Percentiles rank a stretch among this genome's conserved stretches.
Conservation (phyloP, 2,797 vertebrate genomes). For the Iguana delicatissima region DNA sequence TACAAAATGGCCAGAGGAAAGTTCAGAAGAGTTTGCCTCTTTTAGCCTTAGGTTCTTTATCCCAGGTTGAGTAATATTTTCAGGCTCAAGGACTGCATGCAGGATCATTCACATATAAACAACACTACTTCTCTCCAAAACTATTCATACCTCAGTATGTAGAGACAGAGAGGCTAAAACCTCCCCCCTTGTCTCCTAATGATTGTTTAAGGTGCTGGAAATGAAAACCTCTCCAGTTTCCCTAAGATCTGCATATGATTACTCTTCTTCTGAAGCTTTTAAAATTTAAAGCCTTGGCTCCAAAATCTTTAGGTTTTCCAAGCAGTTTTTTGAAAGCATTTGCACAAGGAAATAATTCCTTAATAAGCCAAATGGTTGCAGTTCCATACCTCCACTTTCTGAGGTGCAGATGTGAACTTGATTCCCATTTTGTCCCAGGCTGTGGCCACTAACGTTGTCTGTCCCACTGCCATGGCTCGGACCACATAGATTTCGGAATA, state of each 20-base stretch:
- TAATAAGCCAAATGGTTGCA: not conserved
- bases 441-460: constrained; percentile 76
- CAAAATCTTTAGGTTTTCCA: not conserved
- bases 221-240: too few species aligned
- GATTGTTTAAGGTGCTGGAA: too few species aligned
- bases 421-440: constrained; percentile 73
- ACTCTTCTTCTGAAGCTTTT: too few species aligned
- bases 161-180: too few species aligned
- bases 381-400: constrained; percentile 73
- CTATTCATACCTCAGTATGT: too few species aligned
- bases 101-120: too few species aligned
- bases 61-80: too few species aligned
- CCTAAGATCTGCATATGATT: too few species aligned
- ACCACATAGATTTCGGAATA: constrained; percentile 75
- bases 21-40: not conserved
- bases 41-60: not conserved
- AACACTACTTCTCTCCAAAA: too few species aligned
- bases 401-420: constrained; percentile 75
- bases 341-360: not conserved
- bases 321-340: not conserved
- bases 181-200: too few species aligned
- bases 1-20: not conserved
- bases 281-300: not conserved
- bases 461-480: constrained; percentile 70
- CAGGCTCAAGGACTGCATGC: too few species aligned